Evolutionary conservation across 1,140 invertebrate genomes (phyloP).

Genomic region (Drosophila serrata): DNA sequence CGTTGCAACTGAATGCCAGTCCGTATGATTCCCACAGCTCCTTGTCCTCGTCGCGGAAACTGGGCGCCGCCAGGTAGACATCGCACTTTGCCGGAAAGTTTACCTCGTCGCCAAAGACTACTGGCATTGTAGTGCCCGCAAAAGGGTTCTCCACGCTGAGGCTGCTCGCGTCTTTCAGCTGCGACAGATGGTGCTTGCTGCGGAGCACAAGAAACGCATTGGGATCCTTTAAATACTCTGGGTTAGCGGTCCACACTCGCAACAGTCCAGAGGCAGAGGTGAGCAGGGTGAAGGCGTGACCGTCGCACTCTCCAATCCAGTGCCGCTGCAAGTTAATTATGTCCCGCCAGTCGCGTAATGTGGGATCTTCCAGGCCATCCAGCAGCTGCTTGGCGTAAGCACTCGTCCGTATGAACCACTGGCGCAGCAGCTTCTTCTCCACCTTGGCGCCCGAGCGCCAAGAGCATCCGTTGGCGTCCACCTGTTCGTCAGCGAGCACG

Average conservation of each 20-base stretch:
- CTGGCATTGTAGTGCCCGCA: constrained; percentile 89
- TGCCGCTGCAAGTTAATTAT: constrained; percentile 95
- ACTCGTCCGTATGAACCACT: constrained; percentile 98
- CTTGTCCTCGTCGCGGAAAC: constrained; percentile 86
- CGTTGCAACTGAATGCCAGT: constrained; percentile 32
- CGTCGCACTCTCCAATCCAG: constrained; percentile 98
- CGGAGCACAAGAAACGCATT: constrained; percentile 88
- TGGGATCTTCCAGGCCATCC: constrained; percentile 90
- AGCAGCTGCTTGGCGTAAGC: constrained; percentile 93
- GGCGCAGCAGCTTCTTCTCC: constrained; percentile 94
- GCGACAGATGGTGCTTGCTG: constrained; percentile 86
- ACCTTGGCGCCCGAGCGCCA: constrained; percentile 99
- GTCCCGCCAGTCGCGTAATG: constrained; percentile 92
- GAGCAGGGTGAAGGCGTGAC: constrained; percentile 91
- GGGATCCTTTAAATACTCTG: constrained; percentile 91
- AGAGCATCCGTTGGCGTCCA: constrained; percentile 95
- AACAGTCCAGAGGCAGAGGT: constrained; percentile 85
- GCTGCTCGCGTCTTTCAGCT: constrained; percentile 79
- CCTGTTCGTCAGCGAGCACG: constrained; percentile 99
- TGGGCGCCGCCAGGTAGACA: constrained; percentile 89
- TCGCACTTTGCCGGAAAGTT: constrained; percentile 88
- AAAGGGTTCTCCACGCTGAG: constrained; percentile 91
- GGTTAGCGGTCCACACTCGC: constrained; percentile 91
- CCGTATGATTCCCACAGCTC: constrained; percentile 86
- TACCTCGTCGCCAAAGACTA: constrained; percentile 87